phyloP scores from a whole-genome alignment of 2,113 vertebrate species.

The Hemicordylus capensis region DNA sequence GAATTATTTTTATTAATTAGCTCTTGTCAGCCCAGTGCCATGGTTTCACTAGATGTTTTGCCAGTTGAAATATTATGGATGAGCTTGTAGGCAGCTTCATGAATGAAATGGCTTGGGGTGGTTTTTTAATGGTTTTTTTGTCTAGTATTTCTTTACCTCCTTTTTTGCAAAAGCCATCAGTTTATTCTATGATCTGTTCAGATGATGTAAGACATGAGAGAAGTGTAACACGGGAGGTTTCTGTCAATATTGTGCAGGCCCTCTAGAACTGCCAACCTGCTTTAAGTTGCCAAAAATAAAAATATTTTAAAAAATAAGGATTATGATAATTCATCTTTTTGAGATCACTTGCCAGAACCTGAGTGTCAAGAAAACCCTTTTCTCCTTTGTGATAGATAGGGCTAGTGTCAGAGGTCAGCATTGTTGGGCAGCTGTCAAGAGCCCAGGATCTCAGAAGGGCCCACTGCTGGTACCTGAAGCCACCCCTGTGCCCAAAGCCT shows the following conservation, averaged over 20 bases:
- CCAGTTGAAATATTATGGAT: not conserved
- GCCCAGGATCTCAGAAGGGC: too few species aligned
- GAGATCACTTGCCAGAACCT: not conserved
- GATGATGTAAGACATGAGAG: not conserved
- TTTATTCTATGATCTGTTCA: not conserved
- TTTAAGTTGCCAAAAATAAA: not conserved
- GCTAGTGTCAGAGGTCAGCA: too few species aligned
- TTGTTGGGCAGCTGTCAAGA: too few species aligned
- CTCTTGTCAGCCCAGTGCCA: not conserved
- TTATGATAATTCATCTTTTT: not conserved
- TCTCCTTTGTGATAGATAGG: not conserved
- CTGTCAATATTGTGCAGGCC: not conserved
- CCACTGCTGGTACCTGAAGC: too few species aligned
- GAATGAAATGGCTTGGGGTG: not conserved
- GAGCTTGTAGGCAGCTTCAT: not conserved
- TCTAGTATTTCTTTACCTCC: not conserved
- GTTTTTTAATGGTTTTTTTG: not conserved
- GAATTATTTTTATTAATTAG: not conserved
- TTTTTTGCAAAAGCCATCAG: not conserved
- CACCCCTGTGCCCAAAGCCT: too few species aligned
- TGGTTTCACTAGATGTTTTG: not conserved
- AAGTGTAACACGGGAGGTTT: not conserved
- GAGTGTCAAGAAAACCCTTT: not conserved
- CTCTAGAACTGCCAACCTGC: not conserved
- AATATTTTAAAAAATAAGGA: not conserved